phyloP scores from a whole-genome alignment of 2,888 invertebrate species.

The Petrolisthes cinctipes region DNA sequence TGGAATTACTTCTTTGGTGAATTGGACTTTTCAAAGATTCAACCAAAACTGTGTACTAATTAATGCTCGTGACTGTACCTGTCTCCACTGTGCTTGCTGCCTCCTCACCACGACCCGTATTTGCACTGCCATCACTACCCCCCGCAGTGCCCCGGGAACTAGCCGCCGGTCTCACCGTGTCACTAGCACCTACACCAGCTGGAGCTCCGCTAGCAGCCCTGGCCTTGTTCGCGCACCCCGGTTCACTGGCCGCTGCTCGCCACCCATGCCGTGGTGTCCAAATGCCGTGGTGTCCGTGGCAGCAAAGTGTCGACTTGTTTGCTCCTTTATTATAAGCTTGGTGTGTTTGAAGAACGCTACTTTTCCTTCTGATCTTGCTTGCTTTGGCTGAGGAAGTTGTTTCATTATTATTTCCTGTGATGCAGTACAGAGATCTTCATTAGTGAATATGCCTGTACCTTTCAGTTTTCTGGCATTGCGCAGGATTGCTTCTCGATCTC shows the following conservation, averaged over 20 bases:
- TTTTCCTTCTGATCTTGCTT: constrained; percentile 7
- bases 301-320: background rate
- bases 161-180: background rate
- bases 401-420: constrained; percentile 24
- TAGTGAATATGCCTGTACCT: background rate
- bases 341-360: constrained; percentile 14
- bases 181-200: background rate
- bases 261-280: too few species aligned
- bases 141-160: background rate
- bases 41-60: too few species aligned
- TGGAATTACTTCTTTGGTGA: too few species aligned
- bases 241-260: background rate
- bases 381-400: background rate
- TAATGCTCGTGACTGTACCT: too few species aligned
- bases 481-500: constrained; percentile 9
- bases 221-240: background rate
- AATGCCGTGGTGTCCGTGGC: background rate
- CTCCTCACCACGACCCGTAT: background rate
- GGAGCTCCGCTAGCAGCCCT: background rate
- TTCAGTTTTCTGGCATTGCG: constrained; percentile 17
- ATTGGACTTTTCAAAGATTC: too few species aligned
- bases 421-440: constrained; percentile 22
- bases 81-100: background rate
- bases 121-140: background rate
- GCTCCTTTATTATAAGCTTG: constrained; percentile 8